Percentiles rank a stretch among this genome's conserved stretches.
Evolutionary conservation across 2,888 invertebrate genomes (phyloP).

Genomic region (Chalcis sispes): DNA sequence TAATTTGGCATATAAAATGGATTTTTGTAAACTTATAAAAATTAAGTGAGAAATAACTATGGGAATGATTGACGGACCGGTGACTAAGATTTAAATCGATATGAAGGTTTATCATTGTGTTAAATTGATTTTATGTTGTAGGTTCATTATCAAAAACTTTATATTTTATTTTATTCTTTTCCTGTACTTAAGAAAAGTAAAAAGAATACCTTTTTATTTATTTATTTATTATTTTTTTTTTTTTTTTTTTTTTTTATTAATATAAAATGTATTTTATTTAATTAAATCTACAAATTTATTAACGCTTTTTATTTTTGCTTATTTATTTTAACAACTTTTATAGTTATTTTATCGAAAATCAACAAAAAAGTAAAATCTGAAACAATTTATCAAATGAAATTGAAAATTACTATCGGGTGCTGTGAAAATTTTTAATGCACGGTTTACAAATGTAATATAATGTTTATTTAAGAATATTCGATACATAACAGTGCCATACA

Average conservation of each 20-base stretch:
- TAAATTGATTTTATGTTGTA: too few relatives aligned
- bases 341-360: too few relatives aligned
- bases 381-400: neutral
- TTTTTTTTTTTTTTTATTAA: neutral
- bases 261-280: neutral
- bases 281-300: neutral
- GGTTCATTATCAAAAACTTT: too few relatives aligned
- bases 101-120: too few relatives aligned
- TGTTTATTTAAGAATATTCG: conserved; percentile 57
- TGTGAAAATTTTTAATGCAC: neutral
- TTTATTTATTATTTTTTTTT: too few relatives aligned
- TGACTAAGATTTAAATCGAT: too few relatives aligned
- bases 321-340: too few relatives aligned
- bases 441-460: conserved; percentile 54
- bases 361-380: too few relatives aligned
- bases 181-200: neutral
- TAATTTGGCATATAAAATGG: neutral
- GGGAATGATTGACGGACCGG: too few relatives aligned
- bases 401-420: neutral
- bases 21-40: neutral
- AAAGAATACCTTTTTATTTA: too few relatives aligned
- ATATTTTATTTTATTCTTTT: too few relatives aligned
- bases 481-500: conserved; percentile 56
- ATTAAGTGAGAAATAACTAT: conserved; percentile 25
- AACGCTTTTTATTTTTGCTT: too few relatives aligned